These are phyloP conservation scores for Eupithecia exiguata DNA, from an alignment of 2,888 invertebrate species.

Conservation along the genomic window DNA sequence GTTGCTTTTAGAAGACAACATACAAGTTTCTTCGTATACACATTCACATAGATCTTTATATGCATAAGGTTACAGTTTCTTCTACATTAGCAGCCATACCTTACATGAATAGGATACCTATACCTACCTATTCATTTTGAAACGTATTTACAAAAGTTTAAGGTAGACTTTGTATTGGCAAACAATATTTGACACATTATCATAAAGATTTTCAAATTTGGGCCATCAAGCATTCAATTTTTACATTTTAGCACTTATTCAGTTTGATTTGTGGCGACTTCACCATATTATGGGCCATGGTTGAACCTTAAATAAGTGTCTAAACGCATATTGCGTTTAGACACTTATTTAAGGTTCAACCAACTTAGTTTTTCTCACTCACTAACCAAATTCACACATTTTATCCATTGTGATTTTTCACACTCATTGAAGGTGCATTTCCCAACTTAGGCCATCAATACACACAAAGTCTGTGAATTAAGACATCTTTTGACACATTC, in stretches of 20 bases:
- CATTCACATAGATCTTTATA: not conserved
- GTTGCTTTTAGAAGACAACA: not conserved
- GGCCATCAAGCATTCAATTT: not conserved
- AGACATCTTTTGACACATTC: not conserved
- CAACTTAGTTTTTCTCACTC: not conserved
- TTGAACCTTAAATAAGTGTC: too few relatives aligned
- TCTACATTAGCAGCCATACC: not conserved
- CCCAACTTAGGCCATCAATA: not conserved
- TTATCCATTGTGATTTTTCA: not conserved
- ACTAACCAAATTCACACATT: not conserved
- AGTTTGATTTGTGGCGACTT: not conserved
- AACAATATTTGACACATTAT: slow-evolving; percentile 1
- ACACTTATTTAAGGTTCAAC: not conserved
- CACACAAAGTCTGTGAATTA: not conserved
- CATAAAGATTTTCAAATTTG: not conserved
- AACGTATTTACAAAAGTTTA: slow-evolving; percentile 5
- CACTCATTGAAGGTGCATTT: not conserved
- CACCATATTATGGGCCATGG: not conserved
- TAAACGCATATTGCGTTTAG: too few relatives aligned
- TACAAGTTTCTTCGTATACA: slow-evolving; percentile 7
- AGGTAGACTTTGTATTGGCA: not conserved
- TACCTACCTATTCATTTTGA: not conserved
- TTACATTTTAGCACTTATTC: not conserved
- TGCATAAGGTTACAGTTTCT: not conserved
- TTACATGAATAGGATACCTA: not conserved